Evolutionary conservation across 2,888 invertebrate genomes (phyloP), one percentile per base, ranked within the genome.

Genomic region (Candidula unifasciata): DNA sequence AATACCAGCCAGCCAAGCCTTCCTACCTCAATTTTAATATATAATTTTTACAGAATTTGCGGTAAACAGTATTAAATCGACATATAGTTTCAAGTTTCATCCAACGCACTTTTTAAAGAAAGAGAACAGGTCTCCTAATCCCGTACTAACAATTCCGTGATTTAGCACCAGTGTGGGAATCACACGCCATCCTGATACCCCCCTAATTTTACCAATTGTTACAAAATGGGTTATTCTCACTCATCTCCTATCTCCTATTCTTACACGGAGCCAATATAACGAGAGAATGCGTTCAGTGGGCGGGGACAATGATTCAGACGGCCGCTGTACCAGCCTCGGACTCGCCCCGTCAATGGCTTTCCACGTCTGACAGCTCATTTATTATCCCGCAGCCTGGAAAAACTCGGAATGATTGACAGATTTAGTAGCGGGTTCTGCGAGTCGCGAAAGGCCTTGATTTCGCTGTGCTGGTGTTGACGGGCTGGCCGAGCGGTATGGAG

Each of bases 341-440:
- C 85, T 87, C 86, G 85, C 85, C 87, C 86, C 87, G 87, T 86
- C 88, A 86, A 85, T 71, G 84, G 88, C 87, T 84, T 85, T 86
- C 83, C 84, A 83, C 66, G 84, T 86, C 85, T 91, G 91, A 91
- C 92, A 92, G 91, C 89, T 88, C 90, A 90, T 91, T 90, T 90
- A 90, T 91, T 91, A 89, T 88, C 86, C 85, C 85, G 86, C 83
- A 76, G 88, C 86, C 86, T 88, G 87, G 90, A 87, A 89, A 88
- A 87, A 66, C 83, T 35, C 76, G 79, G 82, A 64, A 84, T 91
- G 91, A 91, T 92, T 91, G 91, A 91, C 91, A 91, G 91, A 87
- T 91, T 89, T 89, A 89, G 90, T 88, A 89, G 89, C 84, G 88
- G 86, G 86, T 89, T 90, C 90, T 89, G 89, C 89, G 89, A 90